Evolutionary conservation across 2,888 invertebrate species (phyloP), one percentile per base, ranked within the genome.

Genomic region (Cyaniris semiargus): DNA sequence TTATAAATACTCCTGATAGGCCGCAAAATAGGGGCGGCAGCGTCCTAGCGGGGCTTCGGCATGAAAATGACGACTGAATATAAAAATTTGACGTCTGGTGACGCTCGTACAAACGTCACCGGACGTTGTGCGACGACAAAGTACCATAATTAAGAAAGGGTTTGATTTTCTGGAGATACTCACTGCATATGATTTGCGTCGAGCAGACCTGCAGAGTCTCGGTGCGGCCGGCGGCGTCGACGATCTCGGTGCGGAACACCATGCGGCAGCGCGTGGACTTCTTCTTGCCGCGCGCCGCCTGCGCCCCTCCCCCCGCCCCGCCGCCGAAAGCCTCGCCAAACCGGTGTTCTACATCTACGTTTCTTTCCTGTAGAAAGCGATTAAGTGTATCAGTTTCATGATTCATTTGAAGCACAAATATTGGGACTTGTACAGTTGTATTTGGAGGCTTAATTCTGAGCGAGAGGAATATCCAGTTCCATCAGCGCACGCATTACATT

Each of bases 201-300:
- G 98, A 98, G 90, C 97, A 97, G 82, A 97, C 96, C 95, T 98
- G 98, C 80, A 98, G 90, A 3, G 97, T 97, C 92, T 98, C 98
- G 75, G 95, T 94, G 56, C 95, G 95, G 4, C 98, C 98, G 86
- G 97, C 96, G 13, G 96, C 95, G 86, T 96, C 96, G 53, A 96
- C 94, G 84, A 99, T 95, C 82, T 96, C 96, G 0, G 98, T 97
- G 79, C 99, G 95, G 93, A 99, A 99, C 75, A 98, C 97, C 97
- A 99, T 97, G 76, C 99, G 96, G 86, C 99, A 99, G 78, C 97
- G 95, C 0, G 98, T 98, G 0, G 98, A 98, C 93, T 98, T 98
- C 94, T 99, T 99, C 93, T 98, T 98, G 87, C 97, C 97, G 80
- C 97, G 95, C 74, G 96, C 90, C 79, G 89, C 85, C 84, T 90